Base-by-base conservation (phyloP, 2,113 vertebrate genomes). In the Calidris pugnax region DNA sequence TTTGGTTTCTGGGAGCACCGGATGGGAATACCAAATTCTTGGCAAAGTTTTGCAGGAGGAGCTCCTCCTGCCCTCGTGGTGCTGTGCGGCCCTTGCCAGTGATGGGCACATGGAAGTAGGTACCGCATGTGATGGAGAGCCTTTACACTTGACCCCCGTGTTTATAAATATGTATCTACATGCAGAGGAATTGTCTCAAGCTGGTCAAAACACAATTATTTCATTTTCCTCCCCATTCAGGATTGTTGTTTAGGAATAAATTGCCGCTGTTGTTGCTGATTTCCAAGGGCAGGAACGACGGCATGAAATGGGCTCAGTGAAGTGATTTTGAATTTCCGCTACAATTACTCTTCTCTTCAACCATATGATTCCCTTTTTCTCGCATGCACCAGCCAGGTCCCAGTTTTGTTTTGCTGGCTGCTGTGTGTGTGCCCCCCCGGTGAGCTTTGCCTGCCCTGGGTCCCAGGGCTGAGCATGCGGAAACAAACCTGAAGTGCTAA, bases 261-360 rank as follows among this genome's bases (percentile, higher is more conserved):
- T 97, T 93, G 97, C 94, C 91, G 91, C 89, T 22, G 26, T 69
- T 35, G 92, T 67, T 79, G 94, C 85, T 98, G 97, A 98, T 97
- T 98, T 97, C 92, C 95, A 96, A 96, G 97, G 95, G 97, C 96
- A 96, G 95, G 97, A 97, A 85, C 9, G 24, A 86, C 64, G 72
- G 95, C 93, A 95, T 96, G 96, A 97, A 98, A 94, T 96, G 96
- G 97, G 97, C 96, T 98, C 97, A 84, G 96, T 93, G 97, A 96
- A 97, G 96, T 97, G 97, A 97, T 97, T 97, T 78, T 95, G 97
- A 96, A 97, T 98, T 98, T 98, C 97, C 97, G 95, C 96, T 97
- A 94, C 97, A 98, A 98, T 98, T 98, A 98, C 96, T 93, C 86
- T 96, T 98, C 97, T 94, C 93, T 96, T 97, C 97, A 97, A 97